Conservation (phyloP, 2,797 vertebrate genomes). For the Schizothorax lantsangensis region DNA sequence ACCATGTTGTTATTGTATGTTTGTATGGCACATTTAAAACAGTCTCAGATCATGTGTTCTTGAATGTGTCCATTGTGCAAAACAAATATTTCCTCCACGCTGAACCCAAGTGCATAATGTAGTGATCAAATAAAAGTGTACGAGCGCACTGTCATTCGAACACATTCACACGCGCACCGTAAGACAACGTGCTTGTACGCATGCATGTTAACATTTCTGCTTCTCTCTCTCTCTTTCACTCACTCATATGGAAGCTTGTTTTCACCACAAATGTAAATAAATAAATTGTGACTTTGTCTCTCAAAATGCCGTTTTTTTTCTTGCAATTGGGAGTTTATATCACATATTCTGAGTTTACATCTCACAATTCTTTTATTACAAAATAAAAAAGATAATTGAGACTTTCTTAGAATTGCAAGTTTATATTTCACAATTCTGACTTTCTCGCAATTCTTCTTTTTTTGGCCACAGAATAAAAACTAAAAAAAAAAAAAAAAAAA, state of each 20-base stretch:
- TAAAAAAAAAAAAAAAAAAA: slow-evolving; percentile 8
- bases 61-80: slow-evolving; percentile 58
- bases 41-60: slow-evolving; percentile 51
- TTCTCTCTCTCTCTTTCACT: not conserved
- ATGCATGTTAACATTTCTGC: slow-evolving; percentile 47
- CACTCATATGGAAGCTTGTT: not conserved
- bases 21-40: slow-evolving; percentile 59
- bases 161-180: slow-evolving; percentile 22
- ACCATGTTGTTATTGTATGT: slow-evolving; percentile 39
- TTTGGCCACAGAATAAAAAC: not conserved
- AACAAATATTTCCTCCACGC: slow-evolving; percentile 52
- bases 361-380: not conserved
- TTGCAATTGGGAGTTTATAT: not conserved
- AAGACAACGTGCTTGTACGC: slow-evolving; percentile 44
- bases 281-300: not conserved
- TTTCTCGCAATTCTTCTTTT: not conserved
- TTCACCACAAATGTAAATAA: not conserved
- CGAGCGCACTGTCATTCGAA: slow-evolving; percentile 39
- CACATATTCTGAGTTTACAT: not conserved
- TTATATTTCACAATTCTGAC: not conserved
- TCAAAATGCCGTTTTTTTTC: not conserved
- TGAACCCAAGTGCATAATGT: slow-evolving; percentile 59
- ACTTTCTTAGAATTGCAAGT: not conserved
- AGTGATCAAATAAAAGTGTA: slow-evolving; percentile 49
- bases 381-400: not conserved